Evolutionary conservation across 1,140 invertebrate genomes (phyloP), one percentile per base, ranked within the genome.

Genomic region (Drosophila arawakana): DNA sequence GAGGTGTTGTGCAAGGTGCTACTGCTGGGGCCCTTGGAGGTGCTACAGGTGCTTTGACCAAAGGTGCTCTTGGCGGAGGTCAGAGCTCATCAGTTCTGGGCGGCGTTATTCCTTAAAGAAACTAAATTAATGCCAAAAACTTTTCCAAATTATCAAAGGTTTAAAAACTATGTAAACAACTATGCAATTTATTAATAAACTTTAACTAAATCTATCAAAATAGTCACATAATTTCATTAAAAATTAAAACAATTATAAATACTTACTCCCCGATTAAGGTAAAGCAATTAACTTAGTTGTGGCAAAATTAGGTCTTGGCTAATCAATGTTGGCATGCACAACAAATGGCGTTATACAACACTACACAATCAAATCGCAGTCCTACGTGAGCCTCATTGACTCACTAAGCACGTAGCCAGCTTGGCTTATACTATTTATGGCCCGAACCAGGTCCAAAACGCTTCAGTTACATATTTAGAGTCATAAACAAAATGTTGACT

Each of bases 361-460:
- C 43, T 34, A 6, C 0, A 34, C 5, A 9, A 30, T 3, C n/a
- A 30, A 63, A 62, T 62, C 59, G 50, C 41, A 13, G 4, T 52
- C 34, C 63, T 68, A 68, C 70, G 70, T 73, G 70, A 8, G n/a
- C 25, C 15, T 2, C 6, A 5, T 2, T 21, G 7, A 4, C 1
- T 46, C 10, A 18, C 10, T 13, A 2, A n/a, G 70, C 70, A 73
- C 70, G 70, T 73, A 59, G 44, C 3, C 13, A 34, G 2, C n/a
- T 10, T 11, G 25, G 18, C 37, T 47, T 41, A 43, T 30, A 9
- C 63, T 73, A 67, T 73, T 73, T 73, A 73, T 43, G 39, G 34
- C 25, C 18, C 18, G n/a, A 37, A 9, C 6, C 30, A 30, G 9
- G n/a, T 13, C 25, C 7, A 1, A 3, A 60, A 54, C 59, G 9